Evolutionary conservation across 2,113 vertebrate species (phyloP).

Genomic region (Diphyllodes magnificus): DNA sequence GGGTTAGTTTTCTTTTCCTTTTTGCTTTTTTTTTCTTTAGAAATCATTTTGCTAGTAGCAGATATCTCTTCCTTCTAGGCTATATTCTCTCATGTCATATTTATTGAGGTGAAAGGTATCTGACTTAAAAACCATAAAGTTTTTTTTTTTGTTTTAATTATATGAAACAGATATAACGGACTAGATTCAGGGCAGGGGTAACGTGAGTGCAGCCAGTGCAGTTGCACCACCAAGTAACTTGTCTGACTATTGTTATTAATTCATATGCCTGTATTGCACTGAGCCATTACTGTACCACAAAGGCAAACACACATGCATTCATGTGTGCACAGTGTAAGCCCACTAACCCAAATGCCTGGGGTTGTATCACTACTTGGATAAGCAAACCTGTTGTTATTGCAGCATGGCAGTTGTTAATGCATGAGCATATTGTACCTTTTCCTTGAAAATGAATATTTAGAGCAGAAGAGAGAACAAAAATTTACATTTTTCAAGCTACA

Average conservation of each 20-base stretch:
- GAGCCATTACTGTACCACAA: neutral
- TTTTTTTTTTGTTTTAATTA: neutral
- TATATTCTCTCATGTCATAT: neutral
- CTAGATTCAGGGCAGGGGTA: neutral
- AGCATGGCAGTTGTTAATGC: fast-evolving
- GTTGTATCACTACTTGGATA: neutral
- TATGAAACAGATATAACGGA: neutral
- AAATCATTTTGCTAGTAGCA: slow-evolving; percentile 2
- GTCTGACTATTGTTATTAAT: neutral
- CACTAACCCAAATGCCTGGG: neutral
- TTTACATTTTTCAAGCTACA: neutral
- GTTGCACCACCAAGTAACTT: neutral
- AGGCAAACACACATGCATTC: neutral
- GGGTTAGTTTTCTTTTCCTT: neutral
- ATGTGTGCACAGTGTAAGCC: neutral
- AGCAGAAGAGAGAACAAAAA: neutral
- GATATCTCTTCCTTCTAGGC: neutral
- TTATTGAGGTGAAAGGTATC: neutral
- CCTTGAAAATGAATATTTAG: neutral
- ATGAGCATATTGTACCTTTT: neutral
- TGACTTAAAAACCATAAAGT: neutral
- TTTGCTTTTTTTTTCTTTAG: neutral
- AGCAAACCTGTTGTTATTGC: neutral
- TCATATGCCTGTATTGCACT: neutral
- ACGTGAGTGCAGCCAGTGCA: neutral